Evolutionary conservation across 1,140 invertebrate genomes (phyloP), one percentile per base, ranked within the genome.

Genomic region (Zeugodacus cucurbitae): DNA sequence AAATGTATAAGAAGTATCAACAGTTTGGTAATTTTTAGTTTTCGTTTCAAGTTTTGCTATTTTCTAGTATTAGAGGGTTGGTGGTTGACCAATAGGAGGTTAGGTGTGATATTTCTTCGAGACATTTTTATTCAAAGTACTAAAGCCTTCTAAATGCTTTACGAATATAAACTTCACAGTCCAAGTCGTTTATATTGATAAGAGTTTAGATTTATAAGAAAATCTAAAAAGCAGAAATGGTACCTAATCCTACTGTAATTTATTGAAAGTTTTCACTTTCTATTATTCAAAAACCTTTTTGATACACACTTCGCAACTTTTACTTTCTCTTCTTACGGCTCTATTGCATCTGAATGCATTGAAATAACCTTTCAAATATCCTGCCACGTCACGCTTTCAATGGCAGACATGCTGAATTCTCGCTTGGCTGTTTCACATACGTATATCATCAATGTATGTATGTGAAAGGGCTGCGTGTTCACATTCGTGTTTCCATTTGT

Each of bases 321-420:
- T 22, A 82, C 74, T 82, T 37, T 82, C 3, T 6, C 26, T 4
- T 0, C 22, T n/a, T n/a, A n/a, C 10, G 5, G 7, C 26, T 5
- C 6, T 6, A 14, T 20, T 48, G 2, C n/a, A 10, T 3, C 48
- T 48, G 41, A 48, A 29, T 82, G 74, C 6, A n/a, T 82, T 82
- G 22, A 48, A 48, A 82, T 82, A 44, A n/a, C 37, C 74, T 82
- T 37, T 74, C 67, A 74, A 74, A 74, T 74, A 74, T 37, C 32
- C 74, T 48, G 74, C 26, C 74, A 70, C 34, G 64, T 70, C 34
- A 2, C 22, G 32, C 26, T n/a, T 10, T 17, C 64, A 82, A 26
- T 82, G 74, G 41, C 67, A 37, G 67, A 74, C 67, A 74, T 74
- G 22, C 41, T 74, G 1, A 37, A 74, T 32, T 74, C 32, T 5